Conservation (phyloP, 2,113 vertebrate species). For the Microtus richardsoni region DNA sequence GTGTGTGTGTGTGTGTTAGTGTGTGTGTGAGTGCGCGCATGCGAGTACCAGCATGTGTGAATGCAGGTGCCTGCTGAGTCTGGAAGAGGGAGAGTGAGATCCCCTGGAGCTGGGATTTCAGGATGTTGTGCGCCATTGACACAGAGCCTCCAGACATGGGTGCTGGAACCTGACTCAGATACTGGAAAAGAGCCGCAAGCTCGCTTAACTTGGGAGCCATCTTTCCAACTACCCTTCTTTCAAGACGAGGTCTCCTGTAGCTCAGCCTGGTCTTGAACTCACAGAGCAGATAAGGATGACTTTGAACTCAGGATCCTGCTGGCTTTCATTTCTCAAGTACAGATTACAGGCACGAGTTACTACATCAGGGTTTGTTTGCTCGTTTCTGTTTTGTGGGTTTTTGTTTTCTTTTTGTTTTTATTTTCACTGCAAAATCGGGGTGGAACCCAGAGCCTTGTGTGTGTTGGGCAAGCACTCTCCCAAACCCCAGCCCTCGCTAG, state of each 20-base stretch:
- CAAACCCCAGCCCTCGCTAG: background rate
- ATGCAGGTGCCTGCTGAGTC: background rate
- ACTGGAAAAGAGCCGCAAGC: background rate
- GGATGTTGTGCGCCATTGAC: too few species aligned
- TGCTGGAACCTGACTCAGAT: background rate
- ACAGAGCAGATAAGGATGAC: background rate
- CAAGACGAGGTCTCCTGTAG: background rate
- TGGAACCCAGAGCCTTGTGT: background rate
- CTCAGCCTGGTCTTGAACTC: background rate
- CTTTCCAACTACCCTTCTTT: background rate
- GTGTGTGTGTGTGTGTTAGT: background rate
- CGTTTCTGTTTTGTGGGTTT: too few species aligned
- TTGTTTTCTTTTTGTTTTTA: background rate
- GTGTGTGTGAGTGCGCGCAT: background rate
- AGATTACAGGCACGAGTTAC: background rate
- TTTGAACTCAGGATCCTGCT: background rate
- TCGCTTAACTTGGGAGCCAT: background rate
- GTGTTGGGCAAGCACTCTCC: too few species aligned
- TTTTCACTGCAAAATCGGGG: background rate
- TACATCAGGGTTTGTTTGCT: too few species aligned
- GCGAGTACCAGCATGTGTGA: too few species aligned
- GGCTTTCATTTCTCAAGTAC: background rate
- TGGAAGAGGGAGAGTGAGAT: background rate
- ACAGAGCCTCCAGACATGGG: background rate
- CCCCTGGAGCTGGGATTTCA: background rate